phyloP scores from a whole-genome alignment of 2,113 vertebrate genomes.

The Ranitomeya variabilis region DNA sequence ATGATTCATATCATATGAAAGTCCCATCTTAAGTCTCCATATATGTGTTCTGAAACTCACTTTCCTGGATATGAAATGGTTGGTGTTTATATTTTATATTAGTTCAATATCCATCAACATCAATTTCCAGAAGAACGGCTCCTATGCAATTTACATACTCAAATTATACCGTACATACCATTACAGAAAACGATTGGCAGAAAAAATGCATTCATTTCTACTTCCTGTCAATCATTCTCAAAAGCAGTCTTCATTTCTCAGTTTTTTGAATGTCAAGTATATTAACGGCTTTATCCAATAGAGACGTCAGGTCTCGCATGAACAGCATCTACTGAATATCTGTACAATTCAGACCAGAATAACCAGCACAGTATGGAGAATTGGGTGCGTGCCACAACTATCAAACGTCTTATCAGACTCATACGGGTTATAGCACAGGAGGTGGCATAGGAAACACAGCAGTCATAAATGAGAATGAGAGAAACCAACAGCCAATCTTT shows the following conservation, averaged over 20 bases:
- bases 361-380: neutral
- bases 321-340: neutral
- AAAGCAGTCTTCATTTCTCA: neutral
- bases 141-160: neutral
- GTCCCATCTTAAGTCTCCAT: neutral
- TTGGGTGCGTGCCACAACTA: neutral
- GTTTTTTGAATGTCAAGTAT: neutral
- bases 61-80: neutral
- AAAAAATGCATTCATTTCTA: neutral
- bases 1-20: no score
- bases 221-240: neutral
- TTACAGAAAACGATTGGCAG: neutral
- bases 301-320: neutral
- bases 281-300: constrained; percentile 7
- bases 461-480: neutral
- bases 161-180: neutral
- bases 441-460: neutral
- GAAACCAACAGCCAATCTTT: neutral
- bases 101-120: neutral
- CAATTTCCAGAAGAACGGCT: neutral
- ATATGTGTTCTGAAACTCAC: neutral
- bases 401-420: neutral
- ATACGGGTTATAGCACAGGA: neutral
- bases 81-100: neutral
- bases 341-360: neutral